Evolutionary conservation across 2,888 invertebrate species (phyloP).

Genomic region (Spisula subtruncata): DNA sequence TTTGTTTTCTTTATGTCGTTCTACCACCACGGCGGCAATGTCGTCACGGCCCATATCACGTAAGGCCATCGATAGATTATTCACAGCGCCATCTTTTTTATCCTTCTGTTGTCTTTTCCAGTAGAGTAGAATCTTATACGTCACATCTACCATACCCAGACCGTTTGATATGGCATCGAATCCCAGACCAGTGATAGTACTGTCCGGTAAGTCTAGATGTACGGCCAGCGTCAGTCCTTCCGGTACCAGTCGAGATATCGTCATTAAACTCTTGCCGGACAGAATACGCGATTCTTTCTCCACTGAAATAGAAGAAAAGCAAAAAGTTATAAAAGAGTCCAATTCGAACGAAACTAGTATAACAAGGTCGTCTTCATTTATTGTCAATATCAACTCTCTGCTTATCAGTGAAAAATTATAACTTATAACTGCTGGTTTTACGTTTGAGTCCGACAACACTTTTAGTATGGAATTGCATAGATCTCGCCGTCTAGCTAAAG

Average conservation of each 20-base stretch:
- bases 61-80: constrained; percentile 80
- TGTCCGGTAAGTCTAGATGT: constrained; percentile 86
- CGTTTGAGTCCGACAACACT: too few species aligned
- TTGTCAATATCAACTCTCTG: too few species aligned
- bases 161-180: constrained; percentile 87
- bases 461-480: too few species aligned
- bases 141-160: constrained; percentile 85
- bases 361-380: too few species aligned
- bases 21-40: constrained; percentile 80
- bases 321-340: neutral
- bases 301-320: constrained; percentile 75
- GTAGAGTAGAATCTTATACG: constrained; percentile 86
- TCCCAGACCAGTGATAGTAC: constrained; percentile 86
- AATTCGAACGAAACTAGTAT: too few species aligned
- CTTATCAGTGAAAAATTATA: too few species aligned
- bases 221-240: constrained; percentile 87
- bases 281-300: constrained; percentile 85
- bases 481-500: too few species aligned
- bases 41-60: constrained; percentile 84
- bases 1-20: constrained; percentile 81
- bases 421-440: too few species aligned
- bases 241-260: constrained; percentile 83
- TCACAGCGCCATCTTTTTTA: constrained; percentile 82
- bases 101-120: constrained; percentile 86
- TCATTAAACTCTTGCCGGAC: constrained; percentile 85